Conservation (phyloP, 1,140 invertebrate species). For the Pseudomyrmex pallidus region DNA sequence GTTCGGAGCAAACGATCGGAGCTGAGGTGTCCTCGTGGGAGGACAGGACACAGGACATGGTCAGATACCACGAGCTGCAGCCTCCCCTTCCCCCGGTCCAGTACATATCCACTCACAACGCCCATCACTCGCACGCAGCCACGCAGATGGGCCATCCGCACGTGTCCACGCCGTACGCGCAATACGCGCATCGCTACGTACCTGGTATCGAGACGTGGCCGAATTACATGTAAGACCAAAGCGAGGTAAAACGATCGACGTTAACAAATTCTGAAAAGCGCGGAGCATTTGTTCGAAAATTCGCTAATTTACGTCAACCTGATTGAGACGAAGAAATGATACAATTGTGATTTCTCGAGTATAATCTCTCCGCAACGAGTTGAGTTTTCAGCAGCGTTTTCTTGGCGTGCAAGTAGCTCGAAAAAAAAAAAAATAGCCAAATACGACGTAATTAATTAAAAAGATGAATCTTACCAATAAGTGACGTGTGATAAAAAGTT, state of each 20-base stretch:
- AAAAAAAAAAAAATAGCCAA: slow-evolving; percentile 63
- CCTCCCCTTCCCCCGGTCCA: slow-evolving; percentile 81
- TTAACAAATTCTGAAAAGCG: background rate
- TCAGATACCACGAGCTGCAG: slow-evolving; percentile 85
- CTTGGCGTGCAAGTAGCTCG: background rate
- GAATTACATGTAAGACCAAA: slow-evolving; percentile 75
- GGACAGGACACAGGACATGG: slow-evolving; percentile 81
- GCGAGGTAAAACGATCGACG: slow-evolving; percentile 38
- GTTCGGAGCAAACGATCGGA: slow-evolving; percentile 72
- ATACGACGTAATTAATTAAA: slow-evolving; percentile 67
- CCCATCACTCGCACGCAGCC: slow-evolving; percentile 75
- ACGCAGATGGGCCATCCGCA: slow-evolving; percentile 73
- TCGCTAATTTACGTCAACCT: background rate
- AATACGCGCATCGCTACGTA: slow-evolving; percentile 79
- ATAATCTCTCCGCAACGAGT: background rate
- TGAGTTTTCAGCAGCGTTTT: background rate
- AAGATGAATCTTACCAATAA: slow-evolving; percentile 52
- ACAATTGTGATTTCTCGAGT: slow-evolving; percentile 15
- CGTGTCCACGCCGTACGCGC: slow-evolving; percentile 73
- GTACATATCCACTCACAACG: slow-evolving; percentile 77
- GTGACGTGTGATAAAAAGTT: slow-evolving; percentile 22
- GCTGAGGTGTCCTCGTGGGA: slow-evolving; percentile 77
- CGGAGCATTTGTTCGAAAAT: background rate
- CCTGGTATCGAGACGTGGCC: slow-evolving; percentile 80
- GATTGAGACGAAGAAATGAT: background rate